Evolutionary conservation across 2,797 vertebrate species (phyloP).

Genomic region (Gobionotothen gibberifrons): DNA sequence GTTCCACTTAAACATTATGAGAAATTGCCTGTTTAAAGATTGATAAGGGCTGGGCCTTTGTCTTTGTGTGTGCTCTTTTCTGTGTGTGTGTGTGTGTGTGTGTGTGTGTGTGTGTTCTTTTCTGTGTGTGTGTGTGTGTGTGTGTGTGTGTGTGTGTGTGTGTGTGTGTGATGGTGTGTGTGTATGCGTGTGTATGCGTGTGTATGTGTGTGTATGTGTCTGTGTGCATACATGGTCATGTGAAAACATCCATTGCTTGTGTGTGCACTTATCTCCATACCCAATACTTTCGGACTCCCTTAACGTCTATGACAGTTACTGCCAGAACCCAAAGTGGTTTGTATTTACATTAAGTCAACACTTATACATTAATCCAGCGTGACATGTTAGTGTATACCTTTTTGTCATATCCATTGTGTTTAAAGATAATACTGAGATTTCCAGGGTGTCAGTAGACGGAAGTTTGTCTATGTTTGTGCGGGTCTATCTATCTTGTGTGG

Average conservation of each 20-base stretch:
- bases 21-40: conserved; percentile 80
- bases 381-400: neutral
- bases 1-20: conserved; percentile 49
- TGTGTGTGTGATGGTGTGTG: conserved; percentile 25
- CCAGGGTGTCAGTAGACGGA: neutral
- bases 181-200: conserved; percentile 17
- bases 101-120: conserved; percentile 20
- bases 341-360: neutral
- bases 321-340: neutral
- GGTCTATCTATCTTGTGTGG: conserved; percentile 21
- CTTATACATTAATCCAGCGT: neutral
- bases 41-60: conserved; percentile 59
- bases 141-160: conserved; percentile 17
- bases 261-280: neutral
- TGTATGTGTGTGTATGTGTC: conserved; percentile 21
- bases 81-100: conserved; percentile 6
- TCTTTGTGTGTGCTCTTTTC: conserved; percentile 41
- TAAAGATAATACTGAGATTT: neutral
- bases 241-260: conserved; percentile 14
- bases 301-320: neutral
- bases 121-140: conserved; percentile 6
- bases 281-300: neutral
- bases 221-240: conserved; percentile 12
- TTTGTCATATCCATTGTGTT: neutral
- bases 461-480: neutral